Conservation (phyloP, 2,888 invertebrate species). For the Hydropsyche betteni region DNA sequence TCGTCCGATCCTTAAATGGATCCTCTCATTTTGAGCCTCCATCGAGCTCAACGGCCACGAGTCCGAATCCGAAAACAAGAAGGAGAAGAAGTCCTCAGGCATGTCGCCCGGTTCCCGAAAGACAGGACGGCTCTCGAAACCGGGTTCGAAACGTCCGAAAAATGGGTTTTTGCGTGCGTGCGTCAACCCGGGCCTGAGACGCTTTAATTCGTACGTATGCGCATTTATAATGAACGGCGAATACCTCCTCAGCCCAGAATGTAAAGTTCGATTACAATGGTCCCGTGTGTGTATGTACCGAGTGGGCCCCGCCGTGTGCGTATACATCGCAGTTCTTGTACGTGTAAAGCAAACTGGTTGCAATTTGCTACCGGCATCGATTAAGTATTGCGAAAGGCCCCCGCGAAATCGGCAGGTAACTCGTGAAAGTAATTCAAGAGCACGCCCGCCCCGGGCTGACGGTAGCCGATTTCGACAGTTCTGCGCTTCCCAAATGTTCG, state of each 20-base stretch:
- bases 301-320: not conserved
- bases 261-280: conserved; percentile 42
- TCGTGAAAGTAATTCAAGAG: conserved; percentile 46
- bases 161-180: conserved; percentile 29
- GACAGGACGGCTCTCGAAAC: not conserved
- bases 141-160: conserved; percentile 17
- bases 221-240: conserved; percentile 38
- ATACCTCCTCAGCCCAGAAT: conserved; percentile 36
- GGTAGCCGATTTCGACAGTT: conserved; percentile 30
- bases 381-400: conserved; percentile 41
- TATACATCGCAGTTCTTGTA: not conserved
- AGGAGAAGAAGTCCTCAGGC: not conserved
- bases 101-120: conserved; percentile 13
- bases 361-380: conserved; percentile 43
- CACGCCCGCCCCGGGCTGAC: conserved; percentile 32
- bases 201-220: conserved; percentile 31
- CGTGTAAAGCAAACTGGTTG: conserved; percentile 36
- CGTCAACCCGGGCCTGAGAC: conserved; percentile 12
- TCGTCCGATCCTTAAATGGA: not conserved
- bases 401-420: conserved; percentile 44
- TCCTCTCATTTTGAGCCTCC: not conserved
- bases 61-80: not conserved
- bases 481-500: not conserved
- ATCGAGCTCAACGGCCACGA: not conserved
- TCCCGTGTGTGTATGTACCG: not conserved